Percentiles rank a stretch among this genome's conserved stretches.
These are phyloP conservation scores for Zaprionus camerounensis DNA, from an alignment of 1,140 invertebrate genomes.

Conservation along the genomic window DNA sequence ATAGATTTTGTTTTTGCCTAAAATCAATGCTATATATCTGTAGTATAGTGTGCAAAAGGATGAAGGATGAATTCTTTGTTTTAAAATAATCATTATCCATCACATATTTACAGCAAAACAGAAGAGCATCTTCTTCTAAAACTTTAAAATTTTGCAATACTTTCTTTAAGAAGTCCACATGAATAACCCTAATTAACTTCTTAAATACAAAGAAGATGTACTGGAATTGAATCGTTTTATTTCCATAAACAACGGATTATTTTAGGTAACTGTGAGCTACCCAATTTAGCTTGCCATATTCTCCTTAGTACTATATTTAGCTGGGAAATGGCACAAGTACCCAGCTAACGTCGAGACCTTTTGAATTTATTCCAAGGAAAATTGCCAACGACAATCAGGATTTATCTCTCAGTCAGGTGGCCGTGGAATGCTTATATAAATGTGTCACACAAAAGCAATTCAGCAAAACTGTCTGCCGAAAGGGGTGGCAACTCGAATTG, in stretches of 20 bases:
- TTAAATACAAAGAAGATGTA: background rate
- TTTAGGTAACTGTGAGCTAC: slow-evolving; percentile 1
- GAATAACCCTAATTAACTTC: background rate
- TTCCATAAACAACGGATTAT: slow-evolving; percentile 17
- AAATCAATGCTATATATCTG: too few species aligned
- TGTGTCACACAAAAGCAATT: background rate
- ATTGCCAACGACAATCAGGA: background rate
- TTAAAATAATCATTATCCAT: too few species aligned
- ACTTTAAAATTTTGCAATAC: too few species aligned
- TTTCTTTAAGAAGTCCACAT: background rate
- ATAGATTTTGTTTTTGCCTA: too few species aligned
- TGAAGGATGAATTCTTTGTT: too few species aligned
- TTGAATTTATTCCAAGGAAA: background rate
- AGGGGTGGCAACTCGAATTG: background rate
- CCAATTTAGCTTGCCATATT: background rate
- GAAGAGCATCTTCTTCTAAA: too few species aligned
- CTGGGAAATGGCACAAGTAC: background rate
- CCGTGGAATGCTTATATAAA: slow-evolving; percentile 35
- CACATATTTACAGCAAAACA: too few species aligned
- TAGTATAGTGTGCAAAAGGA: too few species aligned
- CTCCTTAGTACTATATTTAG: background rate
- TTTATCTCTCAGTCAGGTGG: background rate
- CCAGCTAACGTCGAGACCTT: background rate
- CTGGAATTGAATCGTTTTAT: background rate
- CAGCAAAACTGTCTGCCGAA: slow-evolving; percentile 8